Evolutionary conservation across 1,140 invertebrate genomes (phyloP), one percentile per base, ranked within the genome.

Genomic region (Conopomorpha cramerella): DNA sequence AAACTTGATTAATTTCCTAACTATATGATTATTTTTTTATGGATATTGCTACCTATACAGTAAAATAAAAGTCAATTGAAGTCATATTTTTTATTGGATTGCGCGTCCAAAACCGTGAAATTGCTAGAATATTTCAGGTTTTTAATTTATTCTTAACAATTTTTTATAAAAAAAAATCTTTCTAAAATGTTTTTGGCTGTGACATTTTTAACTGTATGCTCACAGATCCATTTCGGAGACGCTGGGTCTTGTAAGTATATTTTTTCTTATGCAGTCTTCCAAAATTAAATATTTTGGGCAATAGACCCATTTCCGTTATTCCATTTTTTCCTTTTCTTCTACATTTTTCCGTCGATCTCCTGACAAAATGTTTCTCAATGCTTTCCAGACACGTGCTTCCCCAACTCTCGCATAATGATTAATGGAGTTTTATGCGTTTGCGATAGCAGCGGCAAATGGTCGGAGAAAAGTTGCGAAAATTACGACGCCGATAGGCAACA

Each of bases 401-500:
- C 64, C 10, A 58, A 67, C 19, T 48, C 60, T 3, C 47, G 58
- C 14, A 57, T 62, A 36, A 19, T 49, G 38, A 30, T 59, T 19
- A 68, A 61, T 40, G 57, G 49, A 16, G 41, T 32, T 6, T 29
- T 60, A 4, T 72, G 67, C 17, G 33, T 41, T n/a, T 72, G 67
- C 45, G 45, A 67, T 34, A 36, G 30, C 19, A 25, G 35, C 10
- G 67, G 64, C 1, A 34, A 31, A n/a, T 66, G 50, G 45, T 51
- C 31, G 25, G 51, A 60, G 16, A 28, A 37, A 7, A 46, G 53
- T 31, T 72, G 67, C 39, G 49, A 43, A 12, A 28, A 13, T 11
- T 46, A 57, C 38, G 41, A 39, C 14, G n/a, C n/a, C n/a, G n/a
- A n/a, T n/a, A n/a, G n/a, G n/a, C n/a, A n/a, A n/a, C 43, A 57